Base-by-base conservation (phyloP, 2,797 vertebrate genomes). In the Chaetodon trifasciatus region DNA sequence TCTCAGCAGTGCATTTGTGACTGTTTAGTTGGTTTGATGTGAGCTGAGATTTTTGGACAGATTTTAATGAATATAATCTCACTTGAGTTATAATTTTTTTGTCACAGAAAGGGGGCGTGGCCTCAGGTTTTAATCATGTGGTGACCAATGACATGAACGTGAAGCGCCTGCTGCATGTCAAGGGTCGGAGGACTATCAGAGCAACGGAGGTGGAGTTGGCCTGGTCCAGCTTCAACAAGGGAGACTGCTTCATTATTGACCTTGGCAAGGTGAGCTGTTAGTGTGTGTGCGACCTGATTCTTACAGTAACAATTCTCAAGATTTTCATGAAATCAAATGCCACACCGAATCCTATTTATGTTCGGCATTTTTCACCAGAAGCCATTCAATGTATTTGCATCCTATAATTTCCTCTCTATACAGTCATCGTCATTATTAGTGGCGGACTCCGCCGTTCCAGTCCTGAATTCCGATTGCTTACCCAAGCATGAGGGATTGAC, bases 161-260 rank as follows among this genome's bases (percentile, higher is more conserved):
- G 56, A 94, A 89, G 80, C 92, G 93, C 13, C 90, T 96, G 73
- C 94, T 95, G 70, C 95, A 96, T 28, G 60, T 96, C 60, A 96
- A 96, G 86, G 96, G 96, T 21, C 94, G 95, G 19, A 86, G 94
- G 73, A 86, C 77, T 76, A 94, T 96, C 87, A 88, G 95, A 44
- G 95, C 96, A 9, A 94, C 89, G 0, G 95, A 96, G 85, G 94
- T 95, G 82, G 90, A 89, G 0, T 21, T 96, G 84, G 60, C 70
- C 89, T 96, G 96, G 96, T 0, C 3, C 56, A 96, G 90, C 87
- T 96, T 96, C 91, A 96, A 96, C 90, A 93, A 93, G 60, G 96
- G 96, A 10, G 95, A 96, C 92, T 96, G 95, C 60, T 96, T 96
- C 79, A 95, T 96, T 37, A 56, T 96, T 24, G 95, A 96, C 88